A percentile compares a stretch with the other conserved stretches of the same genome.
Conservation (phyloP, 1,140 invertebrate species). For the Drosophila nasuta region DNA sequence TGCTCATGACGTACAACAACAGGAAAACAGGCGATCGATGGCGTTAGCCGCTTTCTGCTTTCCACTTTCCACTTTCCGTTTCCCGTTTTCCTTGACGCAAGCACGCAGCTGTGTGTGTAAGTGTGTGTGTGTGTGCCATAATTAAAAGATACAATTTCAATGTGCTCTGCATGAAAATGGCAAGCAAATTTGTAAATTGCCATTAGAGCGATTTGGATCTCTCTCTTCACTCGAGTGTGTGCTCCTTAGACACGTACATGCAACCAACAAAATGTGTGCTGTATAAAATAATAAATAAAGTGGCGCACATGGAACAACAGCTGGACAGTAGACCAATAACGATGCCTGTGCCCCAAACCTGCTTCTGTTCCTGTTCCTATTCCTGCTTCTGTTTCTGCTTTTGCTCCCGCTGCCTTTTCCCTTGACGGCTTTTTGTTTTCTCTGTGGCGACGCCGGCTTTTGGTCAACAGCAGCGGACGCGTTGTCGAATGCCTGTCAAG, state of each 20-base stretch:
- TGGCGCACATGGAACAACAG: constrained; percentile 47
- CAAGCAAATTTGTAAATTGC: constrained; percentile 64
- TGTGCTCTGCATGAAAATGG: constrained; percentile 33
- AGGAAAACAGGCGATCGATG: constrained; percentile 33
- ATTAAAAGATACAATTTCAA: constrained; percentile 69
- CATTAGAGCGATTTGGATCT: constrained; percentile 66
- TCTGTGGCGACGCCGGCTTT: constrained; percentile 6
- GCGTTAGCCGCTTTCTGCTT: constrained; percentile 8
- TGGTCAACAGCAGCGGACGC: constrained; percentile 52
- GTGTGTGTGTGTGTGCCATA: constrained; percentile 45
- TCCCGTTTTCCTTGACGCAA: constrained; percentile 58
- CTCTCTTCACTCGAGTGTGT: constrained; percentile 40
- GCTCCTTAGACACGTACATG: constrained; percentile 41
- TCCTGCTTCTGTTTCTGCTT: constrained; percentile 10
- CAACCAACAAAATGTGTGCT: constrained; percentile 12
- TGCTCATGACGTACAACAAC: constrained; percentile 37
- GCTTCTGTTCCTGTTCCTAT: background rate
- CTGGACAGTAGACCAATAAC: constrained; percentile 23
- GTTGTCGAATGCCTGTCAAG: constrained; percentile 66
- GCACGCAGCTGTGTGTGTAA: constrained; percentile 24
- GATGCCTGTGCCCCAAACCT: constrained; percentile 1
- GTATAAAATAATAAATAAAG: constrained; percentile 61
- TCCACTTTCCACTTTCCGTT: background rate
- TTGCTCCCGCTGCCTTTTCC: background rate
- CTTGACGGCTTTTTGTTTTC: constrained; percentile 20